Percentiles rank a stretch among this genome's conserved stretches.
Evolutionary conservation across 2,113 vertebrate genomes (phyloP).

Genomic region (Hemicordylus capensis): DNA sequence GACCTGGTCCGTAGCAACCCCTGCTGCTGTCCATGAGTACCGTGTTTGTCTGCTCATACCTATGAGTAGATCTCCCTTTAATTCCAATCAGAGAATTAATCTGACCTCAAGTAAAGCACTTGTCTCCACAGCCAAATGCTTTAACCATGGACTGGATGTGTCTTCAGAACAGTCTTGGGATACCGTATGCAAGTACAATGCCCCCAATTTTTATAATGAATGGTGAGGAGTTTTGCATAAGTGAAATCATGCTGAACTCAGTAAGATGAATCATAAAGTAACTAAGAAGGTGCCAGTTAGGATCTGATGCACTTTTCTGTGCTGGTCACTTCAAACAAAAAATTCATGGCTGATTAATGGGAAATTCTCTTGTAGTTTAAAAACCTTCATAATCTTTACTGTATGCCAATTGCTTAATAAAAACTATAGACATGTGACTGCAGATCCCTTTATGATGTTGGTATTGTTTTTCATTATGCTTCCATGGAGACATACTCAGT

Average conservation of each 20-base stretch:
- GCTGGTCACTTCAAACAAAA: not conserved
- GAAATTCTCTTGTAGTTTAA: not conserved
- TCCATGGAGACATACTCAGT: not conserved
- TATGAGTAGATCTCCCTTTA: too few relatives aligned
- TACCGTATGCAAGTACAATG: too few relatives aligned
- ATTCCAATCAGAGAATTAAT: too few relatives aligned
- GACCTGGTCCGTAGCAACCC: too few relatives aligned
- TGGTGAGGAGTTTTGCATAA: too few relatives aligned
- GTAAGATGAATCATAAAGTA: not conserved
- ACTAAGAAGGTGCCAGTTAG: not conserved
- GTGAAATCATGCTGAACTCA: not conserved
- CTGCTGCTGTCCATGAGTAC: too few relatives aligned
- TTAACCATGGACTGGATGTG: too few relatives aligned
- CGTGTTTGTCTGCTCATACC: too few relatives aligned
- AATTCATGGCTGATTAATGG: not conserved
- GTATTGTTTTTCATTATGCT: not conserved
- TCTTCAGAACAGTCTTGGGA: too few relatives aligned
- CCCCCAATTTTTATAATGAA: too few relatives aligned
- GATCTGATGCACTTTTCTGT: not conserved
- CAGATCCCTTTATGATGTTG: not conserved
- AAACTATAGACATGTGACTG: not conserved
- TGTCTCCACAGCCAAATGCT: too few relatives aligned
- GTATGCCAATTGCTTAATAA: not conserved
- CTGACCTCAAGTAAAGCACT: too few relatives aligned
- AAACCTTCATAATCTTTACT: not conserved